These are phyloP conservation scores for Accipiter superciliosus DNA, from an alignment of 2,797 vertebrate species.

Conservation along the genomic window DNA sequence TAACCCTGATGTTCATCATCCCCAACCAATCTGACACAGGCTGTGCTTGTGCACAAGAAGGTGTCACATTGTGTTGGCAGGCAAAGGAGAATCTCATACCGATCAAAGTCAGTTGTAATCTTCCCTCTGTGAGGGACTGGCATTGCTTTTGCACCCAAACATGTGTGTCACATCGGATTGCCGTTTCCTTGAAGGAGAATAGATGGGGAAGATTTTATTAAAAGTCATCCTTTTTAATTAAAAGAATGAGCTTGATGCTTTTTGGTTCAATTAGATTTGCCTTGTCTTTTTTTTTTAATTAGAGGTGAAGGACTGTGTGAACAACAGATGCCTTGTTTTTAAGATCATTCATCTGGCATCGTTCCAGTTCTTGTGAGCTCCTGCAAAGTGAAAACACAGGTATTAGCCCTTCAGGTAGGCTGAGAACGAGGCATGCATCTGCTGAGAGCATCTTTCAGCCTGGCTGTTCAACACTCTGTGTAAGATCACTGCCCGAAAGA, in stretches of 20 bases:
- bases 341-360: neutral
- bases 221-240: neutral
- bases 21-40: neutral
- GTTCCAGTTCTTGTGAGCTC: neutral
- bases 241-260: neutral
- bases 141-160: neutral
- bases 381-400: neutral
- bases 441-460: neutral
- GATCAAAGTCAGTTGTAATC: neutral
- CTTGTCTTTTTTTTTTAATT: neutral
- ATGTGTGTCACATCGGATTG: neutral
- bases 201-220: neutral
- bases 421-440: neutral
- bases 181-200: neutral
- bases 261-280: neutral
- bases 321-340: neutral
- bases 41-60: neutral
- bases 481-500: neutral
- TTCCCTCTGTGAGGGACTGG: neutral
- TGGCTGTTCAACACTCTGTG: accelerated
- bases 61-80: neutral
- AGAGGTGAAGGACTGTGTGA: neutral
- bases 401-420: neutral
- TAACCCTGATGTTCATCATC: neutral
- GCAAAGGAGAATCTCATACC: neutral